phyloP scores from a whole-genome alignment of 2,113 vertebrate species.

The Desmodus rotundus region DNA sequence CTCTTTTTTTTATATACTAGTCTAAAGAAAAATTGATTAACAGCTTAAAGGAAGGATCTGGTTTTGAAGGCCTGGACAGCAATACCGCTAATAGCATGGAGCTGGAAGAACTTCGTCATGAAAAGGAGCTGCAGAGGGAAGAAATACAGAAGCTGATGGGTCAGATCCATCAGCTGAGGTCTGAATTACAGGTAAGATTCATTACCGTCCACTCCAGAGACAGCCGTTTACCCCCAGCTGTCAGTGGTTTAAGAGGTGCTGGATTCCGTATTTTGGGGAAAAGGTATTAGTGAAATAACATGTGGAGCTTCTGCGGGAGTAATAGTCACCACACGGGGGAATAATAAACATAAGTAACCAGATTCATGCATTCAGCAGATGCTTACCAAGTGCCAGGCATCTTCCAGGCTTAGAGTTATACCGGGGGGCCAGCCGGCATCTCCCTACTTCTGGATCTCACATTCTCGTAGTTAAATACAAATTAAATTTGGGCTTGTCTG shows the following conservation, averaged over 20 bases:
- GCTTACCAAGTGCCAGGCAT: neutral
- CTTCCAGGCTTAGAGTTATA: neutral
- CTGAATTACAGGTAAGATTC: slow-evolving; percentile 88
- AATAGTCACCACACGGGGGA: neutral
- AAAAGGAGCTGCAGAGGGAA: slow-evolving; percentile 92
- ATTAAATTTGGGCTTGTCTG: neutral
- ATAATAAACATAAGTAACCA: neutral
- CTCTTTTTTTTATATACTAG: slow-evolving; percentile 79
- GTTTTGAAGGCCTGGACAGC: slow-evolving; percentile 91
- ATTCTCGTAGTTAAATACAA: neutral
- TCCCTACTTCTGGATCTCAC: neutral
- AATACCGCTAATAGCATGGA: slow-evolving; percentile 85
- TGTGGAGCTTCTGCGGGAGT: neutral
- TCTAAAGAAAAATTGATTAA: slow-evolving; percentile 99
- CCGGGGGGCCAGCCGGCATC: neutral
- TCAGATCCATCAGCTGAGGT: slow-evolving; percentile 88
- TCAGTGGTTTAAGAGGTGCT: neutral
- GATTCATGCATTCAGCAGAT: neutral
- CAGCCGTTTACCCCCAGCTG: rapidly evolving
- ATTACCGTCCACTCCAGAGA: rapidly evolving
- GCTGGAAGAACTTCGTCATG: slow-evolving; percentile 93
- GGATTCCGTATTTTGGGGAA: neutral
- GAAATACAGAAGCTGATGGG: slow-evolving; percentile 93
- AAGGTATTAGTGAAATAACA: neutral
- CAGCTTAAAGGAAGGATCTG: slow-evolving; percentile 98